These are phyloP conservation scores for Tretioscincus oriximinensis DNA, from an alignment of 2,113 vertebrate species.

Conservation along the genomic window DNA sequence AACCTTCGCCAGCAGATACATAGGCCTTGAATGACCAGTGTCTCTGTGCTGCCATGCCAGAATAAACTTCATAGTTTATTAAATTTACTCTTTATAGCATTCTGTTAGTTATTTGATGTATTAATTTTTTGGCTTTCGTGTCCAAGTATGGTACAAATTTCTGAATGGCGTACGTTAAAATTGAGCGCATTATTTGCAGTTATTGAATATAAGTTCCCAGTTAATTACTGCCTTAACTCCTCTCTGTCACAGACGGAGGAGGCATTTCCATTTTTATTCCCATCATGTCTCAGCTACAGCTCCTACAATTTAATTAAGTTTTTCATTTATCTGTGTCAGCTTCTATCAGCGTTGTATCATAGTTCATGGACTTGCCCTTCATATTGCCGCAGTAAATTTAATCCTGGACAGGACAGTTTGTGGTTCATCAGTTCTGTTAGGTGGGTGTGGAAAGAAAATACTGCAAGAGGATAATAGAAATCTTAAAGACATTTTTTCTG, in stretches of 20 bases:
- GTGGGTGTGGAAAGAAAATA: constrained; percentile 2
- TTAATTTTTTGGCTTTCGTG: neutral
- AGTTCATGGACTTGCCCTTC: constrained; percentile 27
- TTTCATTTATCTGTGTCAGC: constrained; percentile 62
- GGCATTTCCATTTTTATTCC: constrained; percentile 22
- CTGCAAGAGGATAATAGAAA: constrained; percentile 15
- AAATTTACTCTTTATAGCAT: neutral
- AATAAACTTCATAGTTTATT: neutral
- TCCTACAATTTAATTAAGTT: constrained; percentile 82
- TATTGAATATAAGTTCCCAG: neutral
- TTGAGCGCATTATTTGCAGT: neutral
- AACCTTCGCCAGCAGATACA: too few relatives aligned
- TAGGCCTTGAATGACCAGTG: too few relatives aligned
- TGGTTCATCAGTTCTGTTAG: constrained; percentile 12
- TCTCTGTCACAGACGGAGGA: constrained; percentile 1
- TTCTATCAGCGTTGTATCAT: constrained; percentile 33
- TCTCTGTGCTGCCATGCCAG: neutral
- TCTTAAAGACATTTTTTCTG: neutral
- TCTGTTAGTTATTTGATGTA: neutral
- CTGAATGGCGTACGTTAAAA: neutral
- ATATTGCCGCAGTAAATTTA: constrained; percentile 40
- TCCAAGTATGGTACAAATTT: neutral
- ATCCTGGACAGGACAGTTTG: constrained; percentile 8
- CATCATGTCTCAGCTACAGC: constrained; percentile 43
- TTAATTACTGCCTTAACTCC: neutral